These are phyloP conservation scores for Solenopsis fugax DNA, from an alignment of 1,140 invertebrate genomes.

Conservation along the genomic window DNA sequence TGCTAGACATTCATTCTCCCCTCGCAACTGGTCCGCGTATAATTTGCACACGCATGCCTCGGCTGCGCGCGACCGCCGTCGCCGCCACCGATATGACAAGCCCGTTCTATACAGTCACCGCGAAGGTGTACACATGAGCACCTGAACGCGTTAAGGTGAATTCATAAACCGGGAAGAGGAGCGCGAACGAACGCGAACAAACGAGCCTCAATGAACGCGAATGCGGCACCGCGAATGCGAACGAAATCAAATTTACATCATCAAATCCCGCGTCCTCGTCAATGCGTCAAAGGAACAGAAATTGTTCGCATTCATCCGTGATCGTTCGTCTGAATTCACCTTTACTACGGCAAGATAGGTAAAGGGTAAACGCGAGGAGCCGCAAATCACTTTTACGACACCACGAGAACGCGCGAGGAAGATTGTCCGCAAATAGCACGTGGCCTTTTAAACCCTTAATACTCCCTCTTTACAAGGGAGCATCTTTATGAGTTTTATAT, in stretches of 20 bases:
- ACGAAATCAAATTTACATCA: neutral
- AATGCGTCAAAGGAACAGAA: neutral
- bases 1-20: slow-evolving; percentile 74
- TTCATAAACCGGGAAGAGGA: neutral
- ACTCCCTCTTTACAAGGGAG: neutral
- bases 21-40: slow-evolving; percentile 71
- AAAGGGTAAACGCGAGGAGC: neutral
- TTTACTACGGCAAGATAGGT: neutral
- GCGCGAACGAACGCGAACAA: neutral
- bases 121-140: neutral
- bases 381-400: slow-evolving; percentile 16
- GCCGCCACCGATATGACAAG: slow-evolving; percentile 21
- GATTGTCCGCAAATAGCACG: slow-evolving; percentile 11
- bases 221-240: neutral
- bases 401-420: neutral
- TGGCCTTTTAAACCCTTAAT: slow-evolving; percentile 21
- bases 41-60: slow-evolving; percentile 60
- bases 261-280: neutral
- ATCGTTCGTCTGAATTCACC: neutral
- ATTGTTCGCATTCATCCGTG: neutral
- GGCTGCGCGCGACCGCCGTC: slow-evolving; percentile 22
- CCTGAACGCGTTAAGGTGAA: neutral
- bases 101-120: slow-evolving; percentile 13
- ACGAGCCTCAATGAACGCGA: neutral
- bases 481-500: no score